Base-by-base conservation (phyloP, 2,888 invertebrate genomes). In the Pachliopta kotzebuea region DNA sequence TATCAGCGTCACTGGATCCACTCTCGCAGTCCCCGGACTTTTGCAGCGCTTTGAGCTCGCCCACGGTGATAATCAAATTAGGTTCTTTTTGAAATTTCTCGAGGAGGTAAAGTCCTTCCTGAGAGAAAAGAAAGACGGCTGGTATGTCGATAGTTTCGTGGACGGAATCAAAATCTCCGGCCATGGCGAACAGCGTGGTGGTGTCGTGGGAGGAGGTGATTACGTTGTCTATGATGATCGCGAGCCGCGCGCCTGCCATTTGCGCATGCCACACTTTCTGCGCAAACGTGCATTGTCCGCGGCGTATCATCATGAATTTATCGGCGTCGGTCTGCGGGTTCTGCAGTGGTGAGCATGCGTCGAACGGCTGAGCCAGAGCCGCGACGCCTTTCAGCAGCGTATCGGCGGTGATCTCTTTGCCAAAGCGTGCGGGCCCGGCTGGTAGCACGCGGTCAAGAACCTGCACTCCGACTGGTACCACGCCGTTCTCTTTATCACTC, bases 201-300 rank as follows among this genome's bases (percentile, higher is more conserved):
- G 93, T 94, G 37, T 94, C 93, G 54, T 95, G 94, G 62, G 96
- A 95, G 45, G 96, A 95, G 31, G 94, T 96, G 6, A 94, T 92
- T 17, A 95, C 93, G 84, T 98, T 97, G 86, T 98, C 97, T 69
- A 96, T 88, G 50, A 99, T 95, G 74, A 99, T 96, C 21, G 96
- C 96, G 23, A 96, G 96, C 45, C 94, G 88, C 0, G 96, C 98
- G 20, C 98, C 98, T 6, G 96, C 95, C 62, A 93, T 92, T 89
- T 98, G 96, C 45, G 97, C 93, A 73, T 94, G 92, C 60, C 98
- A 93, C 2, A 97, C 98, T 92, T 99, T 99, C 61, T 98, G 97
- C 2, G 98, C 95, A 83, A 98, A 99, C 92, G 98, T 98, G 84
- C 99, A 99, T 73, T 96, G 96, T 1, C 99, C 98, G 26, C 99